Evolutionary conservation across 1,140 invertebrate genomes (phyloP), one percentile per base, ranked within the genome.

Genomic region (Anagrus nilaparvatae): DNA sequence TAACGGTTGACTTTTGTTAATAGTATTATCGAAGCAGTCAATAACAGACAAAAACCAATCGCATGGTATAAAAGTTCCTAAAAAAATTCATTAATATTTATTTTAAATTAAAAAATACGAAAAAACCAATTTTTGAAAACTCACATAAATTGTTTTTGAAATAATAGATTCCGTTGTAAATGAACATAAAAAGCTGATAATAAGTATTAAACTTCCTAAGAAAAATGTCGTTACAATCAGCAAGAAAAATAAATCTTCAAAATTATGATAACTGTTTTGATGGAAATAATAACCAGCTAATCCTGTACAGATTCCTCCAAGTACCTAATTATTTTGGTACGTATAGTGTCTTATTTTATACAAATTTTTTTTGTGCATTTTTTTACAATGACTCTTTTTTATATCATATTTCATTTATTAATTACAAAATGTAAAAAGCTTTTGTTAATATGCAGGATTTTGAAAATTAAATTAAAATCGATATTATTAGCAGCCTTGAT

Each of bases 61-160:
- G 73, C 70, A 48, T 88, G 84, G 53, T 85, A 88, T 21, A 87
- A 72, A 18, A 87, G 69, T 71, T 87, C 84, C 85, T 87, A 43
- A 31, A 37, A 37, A 24, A 7, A 27, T 12, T 27, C 24, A n/a
- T 27, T 12, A 27, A n/a, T 12, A n/a, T 27, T 12, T 8, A 7
- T 27, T 18, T 32, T 18, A 12, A 28, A 29, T 31, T 43, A 34
- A 38, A 27, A 23, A 32, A n/a, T 34, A 40, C 18, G 14, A 14
- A 18, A 14, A 16, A 2, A 29, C 6, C 12, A 25, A 12, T 25
- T 25, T 25, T 1, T 25, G 14, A 34, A 41, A 49, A 84, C 85
- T 87, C 72, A 89, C 87, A 56, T 83, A 87, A 44, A 85, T 76
- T 4, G 84, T 88, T 69, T 88, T 90, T 1, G 82, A 74, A 44